phyloP scores from a whole-genome alignment of 2,888 invertebrate genomes.

The Neoaliturus tenellus region DNA sequence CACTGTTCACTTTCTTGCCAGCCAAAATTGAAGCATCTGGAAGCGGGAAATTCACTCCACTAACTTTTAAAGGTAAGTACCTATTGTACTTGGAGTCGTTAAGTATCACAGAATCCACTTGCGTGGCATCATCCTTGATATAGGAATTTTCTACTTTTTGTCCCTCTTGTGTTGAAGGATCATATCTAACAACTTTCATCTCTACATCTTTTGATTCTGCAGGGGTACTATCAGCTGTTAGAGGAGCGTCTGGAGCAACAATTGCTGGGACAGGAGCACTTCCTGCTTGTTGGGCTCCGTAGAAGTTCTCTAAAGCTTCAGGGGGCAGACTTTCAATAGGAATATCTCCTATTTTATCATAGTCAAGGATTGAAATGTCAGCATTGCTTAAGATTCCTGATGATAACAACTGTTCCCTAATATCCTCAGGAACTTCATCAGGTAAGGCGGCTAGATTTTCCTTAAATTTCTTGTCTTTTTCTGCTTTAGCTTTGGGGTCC shows the following conservation, averaged over 20 bases:
- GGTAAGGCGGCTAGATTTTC: constrained; percentile 77
- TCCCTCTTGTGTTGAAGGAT: constrained; percentile 84
- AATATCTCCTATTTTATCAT: constrained; percentile 92
- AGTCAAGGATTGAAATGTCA: constrained; percentile 91
- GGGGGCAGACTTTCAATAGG: constrained; percentile 89
- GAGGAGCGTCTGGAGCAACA: constrained; percentile 75
- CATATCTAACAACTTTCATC: constrained; percentile 90
- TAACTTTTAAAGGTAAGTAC: constrained; percentile 89
- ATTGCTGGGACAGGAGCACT: constrained; percentile 83
- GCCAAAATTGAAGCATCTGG: constrained; percentile 85
- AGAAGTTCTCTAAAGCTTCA: constrained; percentile 91
- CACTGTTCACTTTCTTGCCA: constrained; percentile 88
- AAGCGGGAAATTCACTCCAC: constrained; percentile 89
- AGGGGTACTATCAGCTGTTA: constrained; percentile 72
- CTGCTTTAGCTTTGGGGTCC: constrained; percentile 70
- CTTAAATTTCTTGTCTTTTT: constrained; percentile 75
- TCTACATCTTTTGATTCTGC: constrained; percentile 72
- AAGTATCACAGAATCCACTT: constrained; percentile 84
- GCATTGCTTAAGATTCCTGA: constrained; percentile 93
- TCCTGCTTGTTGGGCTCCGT: constrained; percentile 88
- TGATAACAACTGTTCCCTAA: constrained; percentile 87
- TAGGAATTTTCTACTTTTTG: constrained; percentile 83
- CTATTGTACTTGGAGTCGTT: constrained; percentile 85
- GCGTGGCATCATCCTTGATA: constrained; percentile 83
- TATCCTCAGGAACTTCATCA: constrained; percentile 90